Base-by-base conservation (phyloP, 1,140 invertebrate species). In the Carposina sasakii region DNA sequence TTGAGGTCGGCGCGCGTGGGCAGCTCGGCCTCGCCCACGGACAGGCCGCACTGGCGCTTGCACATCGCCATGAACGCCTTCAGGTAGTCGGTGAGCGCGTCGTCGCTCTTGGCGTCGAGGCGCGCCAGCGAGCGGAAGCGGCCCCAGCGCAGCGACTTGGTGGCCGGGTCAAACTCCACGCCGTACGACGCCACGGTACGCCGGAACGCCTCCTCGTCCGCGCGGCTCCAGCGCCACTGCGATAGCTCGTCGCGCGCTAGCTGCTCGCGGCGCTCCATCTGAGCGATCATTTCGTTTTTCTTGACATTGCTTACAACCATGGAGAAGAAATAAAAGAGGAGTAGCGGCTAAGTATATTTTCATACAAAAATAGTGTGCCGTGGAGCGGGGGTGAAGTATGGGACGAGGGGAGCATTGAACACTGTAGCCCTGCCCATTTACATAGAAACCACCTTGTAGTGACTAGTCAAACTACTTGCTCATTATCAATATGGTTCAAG, bases 1-100 rank as follows among this genome's bases (percentile, higher is more conserved):
- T 88, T 89, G 13, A 87, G 79, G 56, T 91, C 90, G 8, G 89
- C 89, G 85, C 91, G 89, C 13, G 81, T 81, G 1, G 85, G 85
- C 31, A 85, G 60, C 86, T 96, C 94, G 28, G 94, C 94, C 61
- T 94, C 92, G 2, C 87, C 90, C 1, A 94, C 75, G 71, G 93
- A 92, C 2, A 93, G 85, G 0, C 93, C 93, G 59, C 93, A 96
- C 53, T 96, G 94, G 51, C 93, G 91, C 71, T 98, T 97, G 81
- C 97, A 99, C 97, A 99, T 99, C 16, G 96, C 90, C 83, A 92
- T 92, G 81, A 99, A 99, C 1, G 96, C 96, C 81, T 95, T 94
- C 64, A 96, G 96, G 77, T 99, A 99, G 76, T 99, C 97, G 0
- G 96, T 98, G 5, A 99, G 87, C 20, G 96, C 96, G 47, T 97